Evolutionary conservation across 2,113 vertebrate genomes (phyloP), one percentile per base, ranked within the genome.

Genomic region (Hypocryptadius cinnamomeus): DNA sequence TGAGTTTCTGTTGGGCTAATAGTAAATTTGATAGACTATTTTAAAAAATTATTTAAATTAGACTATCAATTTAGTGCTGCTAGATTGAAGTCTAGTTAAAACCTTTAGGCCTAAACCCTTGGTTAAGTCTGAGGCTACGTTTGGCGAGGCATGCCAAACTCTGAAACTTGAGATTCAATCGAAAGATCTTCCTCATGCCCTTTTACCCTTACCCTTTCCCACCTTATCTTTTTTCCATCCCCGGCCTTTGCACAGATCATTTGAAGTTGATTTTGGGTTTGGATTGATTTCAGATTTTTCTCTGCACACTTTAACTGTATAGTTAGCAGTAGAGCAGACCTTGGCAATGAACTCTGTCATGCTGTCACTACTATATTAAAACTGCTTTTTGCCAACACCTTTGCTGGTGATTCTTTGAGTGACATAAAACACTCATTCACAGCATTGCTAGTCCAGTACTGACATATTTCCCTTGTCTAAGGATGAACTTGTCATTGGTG

Each of bases 161-260:
- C 51, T 60, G 24, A 74, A 60, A 20, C 45, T 45, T 53, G 61
- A 47, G n/a, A 66, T 42, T 66, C 15, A 44, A 20, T 39, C 0
- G 3, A 28, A 44, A 42, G 20, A 0, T 40, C 15, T 68, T 39
- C 4, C 1, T 45, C 11, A 22, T 45, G 22, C 19, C 2, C 27
- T 74, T 80, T 45, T 25, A 68, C 40, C 39, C 6, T 57, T 23
- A 57, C 9, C 10, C 15, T 51, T 74, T 68, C 8, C 5, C 13
- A 25, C 2, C 6, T 68, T 30, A 18, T 28, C 3, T 1, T 37
- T 35, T 42, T 73, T 44, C 19, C 4, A 37, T 7, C 11, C 17
- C 23, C 5, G 30, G 11, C 13, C 16, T 53, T 40, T 21, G 9
- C 3, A 17, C 0, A 40, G 30, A 31, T 40, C 0, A 7, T 25